Evolutionary conservation across 1,140 invertebrate genomes (phyloP), one percentile per base, ranked within the genome.

Genomic region (Zaprionus ghesquierei): DNA sequence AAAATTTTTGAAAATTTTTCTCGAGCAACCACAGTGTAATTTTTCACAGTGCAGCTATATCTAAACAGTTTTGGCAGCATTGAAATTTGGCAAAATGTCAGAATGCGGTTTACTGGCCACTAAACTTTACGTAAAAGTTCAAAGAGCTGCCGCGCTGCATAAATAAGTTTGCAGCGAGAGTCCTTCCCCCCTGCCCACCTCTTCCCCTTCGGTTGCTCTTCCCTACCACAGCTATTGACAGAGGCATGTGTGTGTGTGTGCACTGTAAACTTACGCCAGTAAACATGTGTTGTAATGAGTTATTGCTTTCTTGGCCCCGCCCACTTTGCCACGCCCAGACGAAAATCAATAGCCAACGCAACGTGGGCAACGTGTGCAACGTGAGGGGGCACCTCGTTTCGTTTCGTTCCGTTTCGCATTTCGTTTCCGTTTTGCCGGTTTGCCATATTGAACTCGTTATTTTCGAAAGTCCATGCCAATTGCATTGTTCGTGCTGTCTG

Each of bases 11-110:
- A n/a, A n/a, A n/a, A n/a, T n/a, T n/a, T 15, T 6, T n/a, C 5
- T 0, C 13, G 2, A 38, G 5, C 5, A 6, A 6, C 2, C 2
- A 2, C n/a, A 0, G 5, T 0, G 15, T 41, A 3, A 25, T 54
- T 63, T 63, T 10, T 18, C 15, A 0, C 61, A 41, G 61, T 63
- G 61, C 10, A n/a, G 1, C 13, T 23, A 38, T 50, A 50, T 50
- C 13, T 27, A 49, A 29, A 25, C 49, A 44, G 50, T 77, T 41
- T 38, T 85, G 68, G 62, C 66, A 65, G 46, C 80, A 84, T 84
- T 79, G 85, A 89, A 84, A 89, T 89, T 89, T 89, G 84, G 84
- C 84, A 89, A 89, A 89, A 84, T 89, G 84, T 89, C 85, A 89
- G 80, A 73, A 75, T 89, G 84, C 85, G 85, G 84, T 75, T 84